Percentiles rank a stretch among this genome's conserved stretches.
Conservation (phyloP, 2,113 vertebrate species). For the Albula goreensis region DNA sequence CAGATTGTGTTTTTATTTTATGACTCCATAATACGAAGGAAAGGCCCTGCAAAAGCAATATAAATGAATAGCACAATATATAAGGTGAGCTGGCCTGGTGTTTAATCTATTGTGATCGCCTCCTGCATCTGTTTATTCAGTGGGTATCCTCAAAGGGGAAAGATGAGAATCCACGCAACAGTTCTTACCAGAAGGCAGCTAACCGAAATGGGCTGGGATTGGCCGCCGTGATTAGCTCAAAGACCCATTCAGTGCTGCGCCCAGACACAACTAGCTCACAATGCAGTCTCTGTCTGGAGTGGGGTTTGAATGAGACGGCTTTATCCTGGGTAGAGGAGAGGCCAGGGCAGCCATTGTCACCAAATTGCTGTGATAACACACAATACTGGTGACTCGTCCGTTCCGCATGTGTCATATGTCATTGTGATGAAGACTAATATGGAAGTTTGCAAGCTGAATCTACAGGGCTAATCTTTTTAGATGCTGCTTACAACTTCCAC, state of each 20-base stretch:
- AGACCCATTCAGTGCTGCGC: background rate
- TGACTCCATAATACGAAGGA: background rate
- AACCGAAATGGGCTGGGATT: background rate
- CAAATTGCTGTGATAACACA: background rate
- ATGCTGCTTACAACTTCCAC: background rate
- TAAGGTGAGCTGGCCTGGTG: background rate
- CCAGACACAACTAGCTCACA: background rate
- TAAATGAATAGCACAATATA: background rate
- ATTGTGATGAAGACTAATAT: background rate
- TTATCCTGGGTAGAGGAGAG: background rate
- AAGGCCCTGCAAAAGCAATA: background rate
- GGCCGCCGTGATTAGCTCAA: background rate
- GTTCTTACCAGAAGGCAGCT: background rate
- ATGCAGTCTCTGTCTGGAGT: background rate
- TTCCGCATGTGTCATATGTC: background rate
- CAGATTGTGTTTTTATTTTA: background rate
- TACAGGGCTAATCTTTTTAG: background rate
- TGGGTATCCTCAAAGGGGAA: constrained; percentile 1
- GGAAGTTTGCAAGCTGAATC: background rate
- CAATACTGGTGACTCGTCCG: background rate
- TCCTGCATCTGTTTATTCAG: constrained; percentile 9
- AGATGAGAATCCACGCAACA: background rate
- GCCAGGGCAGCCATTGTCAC: background rate
- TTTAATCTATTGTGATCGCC: constrained; percentile 7
- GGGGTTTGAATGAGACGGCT: background rate